Evolutionary conservation across 2,888 invertebrate genomes (phyloP), one percentile per base, ranked within the genome.

Genomic region (Dichetophora obliterata): DNA sequence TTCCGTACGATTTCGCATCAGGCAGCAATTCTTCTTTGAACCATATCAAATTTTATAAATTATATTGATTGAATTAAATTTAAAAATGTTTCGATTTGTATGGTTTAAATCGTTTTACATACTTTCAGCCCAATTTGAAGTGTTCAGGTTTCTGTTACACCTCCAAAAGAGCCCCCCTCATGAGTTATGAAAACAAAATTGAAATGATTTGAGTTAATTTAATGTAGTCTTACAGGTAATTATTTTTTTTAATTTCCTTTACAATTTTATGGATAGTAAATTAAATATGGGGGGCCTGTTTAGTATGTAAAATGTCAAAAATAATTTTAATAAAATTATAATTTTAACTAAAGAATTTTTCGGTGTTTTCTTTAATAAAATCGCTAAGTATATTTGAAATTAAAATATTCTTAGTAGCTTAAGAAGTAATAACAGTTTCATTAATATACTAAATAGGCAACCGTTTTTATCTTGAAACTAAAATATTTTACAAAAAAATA

Each of bases 1-100:
- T 54, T 48, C 54, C 43, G 34, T 52, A 65, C 73, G 73, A 52
- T 65, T 73, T 63, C 73, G 63, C 63, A 63, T 73, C 63, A 52
- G 6, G 22, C 71, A 50, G 19, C 66, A 37, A 37, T 1, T 43
- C 37, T 37, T 65, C 66, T 16, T n/a, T 37, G n/a, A 43, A 19
- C 6, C 19, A 43, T 31, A 59, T 59, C 5, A 27, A 27, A 27
- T 59, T 22, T 11, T 27, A 59, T 59, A 57, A 22, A 22, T 57
- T 57, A 37, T 37, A 37, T 37, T 37, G 37, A 43, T 43, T 43
- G 63, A 6, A 14, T 68, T 68, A 5, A 19, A 9, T 50, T 43
- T 68, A 48, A 34, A 34, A 16, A 68, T 24, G 14, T 37, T 66
- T 19, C 22, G 24, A 16, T 50, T 68, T 68, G 9, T 63, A n/a